Base-by-base conservation (phyloP, 2,888 invertebrate species). In the Slavum lentiscoides region DNA sequence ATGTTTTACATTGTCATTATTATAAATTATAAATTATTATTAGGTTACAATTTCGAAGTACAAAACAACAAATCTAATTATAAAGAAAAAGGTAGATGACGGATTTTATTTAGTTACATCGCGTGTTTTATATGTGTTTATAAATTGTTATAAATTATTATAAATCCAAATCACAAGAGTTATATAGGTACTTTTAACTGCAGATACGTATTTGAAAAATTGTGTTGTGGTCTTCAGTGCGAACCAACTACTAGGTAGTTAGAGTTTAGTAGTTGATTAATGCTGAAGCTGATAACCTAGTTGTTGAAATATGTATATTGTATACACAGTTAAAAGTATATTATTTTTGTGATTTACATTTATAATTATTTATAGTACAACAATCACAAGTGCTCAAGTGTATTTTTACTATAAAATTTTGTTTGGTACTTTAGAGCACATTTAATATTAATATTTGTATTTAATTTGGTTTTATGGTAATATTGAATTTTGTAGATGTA, bases 51-150 rank as follows among this genome's bases (percentile, higher is more conserved):
- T 59, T 68, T 76, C 49, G 67, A 75, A 76, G 59, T 76, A 30
- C 75, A 68, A 68, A 59, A 67, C 59, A 67, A 75, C 68, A 43
- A 59, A 49, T 23, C 58, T 15, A 23, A 68, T 59, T 76, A 59
- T 59, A 68, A 76, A 43, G 59, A 68, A 68, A 68, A 59, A 76
- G 75, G 75, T 76, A 76, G 19, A n/a, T 74, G 9, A 62, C 53
- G 30, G 53, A 37, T 53, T 55, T 62, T 74, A 66, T 19, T 37
- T 74, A 74, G 21, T 58, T 55, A 21, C 11, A 73, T 30, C 37
- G 11, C 21, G 49, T 74, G 55, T 6, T 64, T 55, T 74, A 4
- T 58, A 23, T 49, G 9, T 21, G 17, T 59, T 53, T 30, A 30
- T 68, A 68, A 9, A 49, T 55, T 30, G 30, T 30, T 30, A 30